Conservation (phyloP, 2,113 vertebrate species). For the Conger conger region DNA sequence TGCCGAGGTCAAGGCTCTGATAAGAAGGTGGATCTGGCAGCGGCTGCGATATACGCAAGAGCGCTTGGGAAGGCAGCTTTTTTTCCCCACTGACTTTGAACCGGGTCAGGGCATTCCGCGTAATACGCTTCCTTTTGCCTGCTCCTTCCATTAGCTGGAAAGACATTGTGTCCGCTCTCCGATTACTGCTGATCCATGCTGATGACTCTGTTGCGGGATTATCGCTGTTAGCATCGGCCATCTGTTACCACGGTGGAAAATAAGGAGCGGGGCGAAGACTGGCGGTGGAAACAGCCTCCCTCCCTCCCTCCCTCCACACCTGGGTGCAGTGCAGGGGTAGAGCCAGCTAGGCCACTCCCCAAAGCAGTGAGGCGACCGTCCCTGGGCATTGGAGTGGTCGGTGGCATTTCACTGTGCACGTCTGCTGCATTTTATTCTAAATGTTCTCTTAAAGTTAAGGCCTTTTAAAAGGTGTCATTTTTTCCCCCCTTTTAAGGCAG, state of each 20-base stretch:
- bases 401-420: conserved; percentile 30
- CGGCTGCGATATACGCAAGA: neutral
- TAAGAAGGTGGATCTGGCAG: neutral
- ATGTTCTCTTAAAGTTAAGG: conserved; percentile 28
- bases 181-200: conserved; percentile 87
- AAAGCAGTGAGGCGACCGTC: conserved; percentile 23
- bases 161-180: conserved; percentile 75
- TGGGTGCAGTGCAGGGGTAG: neutral
- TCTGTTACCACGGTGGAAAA: conserved; percentile 75
- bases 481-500: no score
- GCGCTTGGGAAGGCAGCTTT: conserved; percentile 4
- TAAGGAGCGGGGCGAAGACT: conserved; percentile 32
- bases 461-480: neutral
- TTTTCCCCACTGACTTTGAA: conserved; percentile 58
- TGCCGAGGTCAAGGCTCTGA: neutral
- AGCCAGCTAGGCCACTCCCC: conserved; percentile 7
- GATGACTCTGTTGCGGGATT: conserved; percentile 86
- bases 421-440: neutral
- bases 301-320: no score
- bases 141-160: conserved; percentile 73
- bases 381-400: conserved; percentile 31
- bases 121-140: conserved; percentile 67
- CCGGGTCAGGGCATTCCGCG: conserved; percentile 65
- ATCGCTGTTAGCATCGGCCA: conserved; percentile 83
- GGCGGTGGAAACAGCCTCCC: neutral